Evolutionary conservation across 1,140 invertebrate genomes (phyloP).

Genomic region (Trichonephila inaurata): DNA sequence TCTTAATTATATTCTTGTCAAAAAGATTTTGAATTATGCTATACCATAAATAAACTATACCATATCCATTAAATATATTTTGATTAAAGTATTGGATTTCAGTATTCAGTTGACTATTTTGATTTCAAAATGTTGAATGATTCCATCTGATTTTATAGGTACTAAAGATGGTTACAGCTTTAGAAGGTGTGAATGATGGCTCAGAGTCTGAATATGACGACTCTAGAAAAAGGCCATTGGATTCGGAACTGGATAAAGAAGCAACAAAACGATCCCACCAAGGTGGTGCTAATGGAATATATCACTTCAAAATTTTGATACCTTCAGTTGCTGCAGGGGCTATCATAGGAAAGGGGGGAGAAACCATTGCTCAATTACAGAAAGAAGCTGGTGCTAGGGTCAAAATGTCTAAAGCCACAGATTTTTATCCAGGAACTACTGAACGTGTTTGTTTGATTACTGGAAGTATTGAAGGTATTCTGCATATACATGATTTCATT

Average conservation of each 20-base stretch:
- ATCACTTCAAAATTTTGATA: conserved; percentile 95
- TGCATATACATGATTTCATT: conserved; percentile 96
- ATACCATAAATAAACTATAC: too few relatives aligned
- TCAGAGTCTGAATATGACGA: conserved; percentile 81
- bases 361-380: conserved; percentile 97
- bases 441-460: conserved; percentile 98
- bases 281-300: conserved; percentile 83
- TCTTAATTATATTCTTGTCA: too few relatives aligned
- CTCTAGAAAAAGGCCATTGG: conserved; percentile 90
- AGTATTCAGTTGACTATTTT: too few relatives aligned
- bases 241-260: conserved; percentile 91
- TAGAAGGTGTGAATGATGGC: conserved; percentile 58
- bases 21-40: too few relatives aligned
- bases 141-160: conserved; percentile 27
- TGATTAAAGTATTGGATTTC: too few relatives aligned
- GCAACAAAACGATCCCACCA: conserved; percentile 93
- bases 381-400: conserved; percentile 96
- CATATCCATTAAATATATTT: too few relatives aligned
- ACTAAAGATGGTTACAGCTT: conserved; percentile 75
- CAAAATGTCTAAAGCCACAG: conserved; percentile 99
- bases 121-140: neutral
- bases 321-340: conserved; percentile 97
- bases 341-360: conserved; percentile 98
- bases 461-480: conserved; percentile 94
- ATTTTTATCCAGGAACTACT: conserved; percentile 98